phyloP scores from a whole-genome alignment of 2,888 invertebrate species.

The Dioctria rufipes region DNA sequence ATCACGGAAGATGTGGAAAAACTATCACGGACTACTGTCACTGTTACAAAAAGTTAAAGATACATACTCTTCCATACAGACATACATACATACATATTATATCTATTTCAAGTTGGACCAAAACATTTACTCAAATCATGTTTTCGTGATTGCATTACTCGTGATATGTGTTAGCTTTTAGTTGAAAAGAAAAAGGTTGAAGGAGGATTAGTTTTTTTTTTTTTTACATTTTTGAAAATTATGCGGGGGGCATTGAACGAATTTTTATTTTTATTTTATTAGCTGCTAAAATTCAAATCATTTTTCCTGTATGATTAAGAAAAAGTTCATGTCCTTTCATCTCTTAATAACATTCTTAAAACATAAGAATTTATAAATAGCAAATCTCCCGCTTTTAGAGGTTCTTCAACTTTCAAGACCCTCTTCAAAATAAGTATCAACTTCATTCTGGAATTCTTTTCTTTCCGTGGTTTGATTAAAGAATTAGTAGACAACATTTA shows the following conservation, averaged over 20 bases:
- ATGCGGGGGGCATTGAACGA: constrained; percentile 16
- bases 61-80: no score
- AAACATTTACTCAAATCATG: constrained; percentile 21
- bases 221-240: neutral
- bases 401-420: constrained; percentile 30
- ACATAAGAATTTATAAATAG: constrained; percentile 31
- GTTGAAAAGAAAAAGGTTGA: neutral
- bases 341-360: constrained; percentile 25
- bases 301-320: constrained; percentile 25
- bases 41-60: constrained; percentile 25
- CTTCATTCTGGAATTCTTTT: no score
- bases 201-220: no score
- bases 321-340: constrained; percentile 13
- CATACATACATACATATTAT: no score
- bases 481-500: constrained; percentile 46
- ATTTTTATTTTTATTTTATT: constrained; percentile 16
- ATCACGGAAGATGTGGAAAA: constrained; percentile 37
- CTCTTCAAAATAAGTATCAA: neutral
- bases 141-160: neutral
- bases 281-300: neutral
- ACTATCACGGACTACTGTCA: constrained; percentile 41
- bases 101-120: constrained; percentile 33
- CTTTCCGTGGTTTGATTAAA: constrained; percentile 56
- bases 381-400: constrained; percentile 8
- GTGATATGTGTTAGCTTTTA: neutral